Evolutionary conservation across 2,797 vertebrate genomes (phyloP), one percentile per base, ranked within the genome.

Genomic region (Spondyliosoma cantharus): DNA sequence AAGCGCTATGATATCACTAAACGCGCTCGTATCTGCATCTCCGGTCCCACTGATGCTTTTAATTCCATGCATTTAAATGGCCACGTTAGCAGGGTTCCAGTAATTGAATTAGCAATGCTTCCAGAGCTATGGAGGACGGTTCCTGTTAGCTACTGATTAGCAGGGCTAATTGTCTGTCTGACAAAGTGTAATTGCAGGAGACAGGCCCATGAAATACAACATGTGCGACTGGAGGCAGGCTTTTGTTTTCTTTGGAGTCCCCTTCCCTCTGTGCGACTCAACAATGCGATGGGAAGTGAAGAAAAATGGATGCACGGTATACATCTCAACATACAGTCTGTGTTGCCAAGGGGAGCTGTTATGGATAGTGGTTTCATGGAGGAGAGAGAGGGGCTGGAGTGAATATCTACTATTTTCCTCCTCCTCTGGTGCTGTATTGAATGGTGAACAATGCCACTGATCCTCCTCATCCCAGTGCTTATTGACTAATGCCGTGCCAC

Each of bases 111-210:
- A 92, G 87, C 62, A 29, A 84, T 53, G 87, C 87, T 89, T 87
- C 56, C 61, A 80, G 81, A 89, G 84, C 90, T 87, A 71, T 56
- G 76, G 77, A 71, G 84, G 85, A 91, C 78, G 71, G 88, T 77
- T 90, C 93, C 87, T 87, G 87, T 88, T 86, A 86, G 87, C 81
- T 56, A 66, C 89, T 92, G 91, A 94, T 94, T 93, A 93, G 90
- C 81, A 67, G 73, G 84, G 76, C 88, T 93, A 94, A 95, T 95
- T 93, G 92, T 93, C 87, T 86, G 80, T 76, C 88, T 90, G 83
- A 91, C 65, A 25, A 86, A 76, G 71, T 83, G 69, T 90, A 93
- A 94, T 90, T 92, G 82, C 77, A 62, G 81, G 70, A 90, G 83
- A 92, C 84, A 81, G 42, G 84, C 78, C 74, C 63, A 69, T 87